These are phyloP conservation scores for Tetraodon nigroviridis DNA, from an alignment of 2,113 vertebrate species.

Conservation along the genomic window DNA sequence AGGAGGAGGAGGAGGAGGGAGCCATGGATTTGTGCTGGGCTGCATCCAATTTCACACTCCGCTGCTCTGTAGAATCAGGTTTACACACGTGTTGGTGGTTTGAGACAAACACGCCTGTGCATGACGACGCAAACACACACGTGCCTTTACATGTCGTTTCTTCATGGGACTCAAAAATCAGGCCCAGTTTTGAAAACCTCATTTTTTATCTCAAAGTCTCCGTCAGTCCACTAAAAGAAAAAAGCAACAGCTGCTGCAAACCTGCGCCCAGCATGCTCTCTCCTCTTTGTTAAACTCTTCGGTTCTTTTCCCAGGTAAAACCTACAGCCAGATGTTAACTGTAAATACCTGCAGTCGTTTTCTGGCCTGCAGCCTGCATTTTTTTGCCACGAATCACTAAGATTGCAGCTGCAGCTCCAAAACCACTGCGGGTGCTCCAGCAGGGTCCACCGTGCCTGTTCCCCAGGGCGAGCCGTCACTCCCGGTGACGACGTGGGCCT, in stretches of 20 bases:
- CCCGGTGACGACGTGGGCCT: conserved; percentile 1
- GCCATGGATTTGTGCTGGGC: conserved; percentile 41
- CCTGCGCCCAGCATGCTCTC: too few species aligned
- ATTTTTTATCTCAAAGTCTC: background rate
- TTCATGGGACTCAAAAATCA: background rate
- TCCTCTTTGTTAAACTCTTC: too few species aligned
- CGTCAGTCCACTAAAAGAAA: too few species aligned
- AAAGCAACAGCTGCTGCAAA: background rate
- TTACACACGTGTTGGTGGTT: conserved; percentile 53
- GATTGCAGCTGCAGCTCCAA: too few species aligned
- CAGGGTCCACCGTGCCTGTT: too few species aligned
- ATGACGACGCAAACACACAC: background rate
- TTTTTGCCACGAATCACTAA: too few species aligned
- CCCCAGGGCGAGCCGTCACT: background rate
- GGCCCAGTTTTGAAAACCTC: background rate
- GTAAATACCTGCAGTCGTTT: too few species aligned
- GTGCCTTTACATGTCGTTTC: background rate
- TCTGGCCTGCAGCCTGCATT: too few species aligned
- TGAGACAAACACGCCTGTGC: conserved; percentile 7
- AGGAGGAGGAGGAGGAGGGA: conserved; percentile 13
- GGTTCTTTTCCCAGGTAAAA: too few species aligned
- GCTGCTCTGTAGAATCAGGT: conserved; percentile 47
- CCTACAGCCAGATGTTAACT: too few species aligned
- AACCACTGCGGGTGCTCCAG: too few species aligned
- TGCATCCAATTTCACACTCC: conserved; percentile 67